Conservation (phyloP, 2,113 vertebrate genomes). For the Gnathonemus echidnorhynchus region DNA sequence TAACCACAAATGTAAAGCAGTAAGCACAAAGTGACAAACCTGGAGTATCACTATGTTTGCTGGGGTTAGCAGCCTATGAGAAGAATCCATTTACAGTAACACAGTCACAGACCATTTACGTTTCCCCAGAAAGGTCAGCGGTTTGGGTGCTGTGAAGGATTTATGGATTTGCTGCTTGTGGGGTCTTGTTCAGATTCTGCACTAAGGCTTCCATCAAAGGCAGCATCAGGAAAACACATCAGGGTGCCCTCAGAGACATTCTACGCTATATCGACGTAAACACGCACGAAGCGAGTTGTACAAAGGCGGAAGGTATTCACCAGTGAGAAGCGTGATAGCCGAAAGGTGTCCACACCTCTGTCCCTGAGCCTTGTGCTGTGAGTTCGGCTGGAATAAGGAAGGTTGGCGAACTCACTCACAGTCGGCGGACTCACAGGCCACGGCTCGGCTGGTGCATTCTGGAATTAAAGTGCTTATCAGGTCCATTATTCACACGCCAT, state of each 20-base stretch:
- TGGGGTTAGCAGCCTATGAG: neutral
- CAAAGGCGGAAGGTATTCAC: neutral
- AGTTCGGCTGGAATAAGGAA: neutral
- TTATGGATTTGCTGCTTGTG: neutral
- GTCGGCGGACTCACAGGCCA: neutral
- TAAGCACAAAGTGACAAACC: neutral
- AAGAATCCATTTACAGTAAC: neutral
- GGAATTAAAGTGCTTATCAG: neutral
- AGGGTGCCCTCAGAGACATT: neutral
- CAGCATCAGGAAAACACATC: neutral
- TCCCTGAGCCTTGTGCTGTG: neutral
- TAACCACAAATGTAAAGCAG: neutral
- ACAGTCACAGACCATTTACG: neutral
- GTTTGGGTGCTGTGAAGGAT: neutral
- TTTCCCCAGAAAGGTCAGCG: neutral
- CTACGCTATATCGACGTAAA: neutral
- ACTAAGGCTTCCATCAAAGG: neutral
- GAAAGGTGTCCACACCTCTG: neutral
- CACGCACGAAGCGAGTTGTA: too few relatives aligned
- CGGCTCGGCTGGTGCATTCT: too few relatives aligned
- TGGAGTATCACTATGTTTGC: neutral
- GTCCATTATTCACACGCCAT: conserved; percentile 9
- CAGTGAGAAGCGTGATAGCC: neutral
- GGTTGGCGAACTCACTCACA: neutral
- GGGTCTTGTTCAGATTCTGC: neutral